Percentiles rank a stretch among this genome's conserved stretches.
Evolutionary conservation across 2,797 vertebrate species (phyloP).

Genomic region (Coracias cyanogaster): DNA sequence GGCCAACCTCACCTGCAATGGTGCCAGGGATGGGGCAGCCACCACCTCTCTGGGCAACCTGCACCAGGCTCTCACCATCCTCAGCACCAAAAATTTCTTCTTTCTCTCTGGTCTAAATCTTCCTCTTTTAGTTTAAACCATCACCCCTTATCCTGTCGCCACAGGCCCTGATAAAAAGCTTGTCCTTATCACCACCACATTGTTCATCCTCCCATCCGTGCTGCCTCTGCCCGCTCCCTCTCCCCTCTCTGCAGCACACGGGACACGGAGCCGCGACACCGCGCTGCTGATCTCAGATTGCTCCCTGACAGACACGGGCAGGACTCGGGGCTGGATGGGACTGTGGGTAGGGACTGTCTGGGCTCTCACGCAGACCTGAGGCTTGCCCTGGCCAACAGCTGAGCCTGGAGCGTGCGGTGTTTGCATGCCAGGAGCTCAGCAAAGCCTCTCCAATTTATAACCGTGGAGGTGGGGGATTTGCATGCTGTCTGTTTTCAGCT

Average conservation of each 20-base stretch:
- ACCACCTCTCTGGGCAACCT: neutral
- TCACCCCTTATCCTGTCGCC: neutral
- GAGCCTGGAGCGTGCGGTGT: rapidly evolving
- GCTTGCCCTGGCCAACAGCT: rapidly evolving
- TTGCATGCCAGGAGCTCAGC: neutral
- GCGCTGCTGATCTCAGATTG: neutral
- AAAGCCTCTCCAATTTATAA: neutral
- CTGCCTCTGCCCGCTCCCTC: neutral
- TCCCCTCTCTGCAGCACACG: rapidly evolving
- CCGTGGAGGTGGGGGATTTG: neutral
- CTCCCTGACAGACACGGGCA: rapidly evolving
- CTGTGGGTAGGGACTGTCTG: neutral
- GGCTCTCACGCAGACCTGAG: neutral
- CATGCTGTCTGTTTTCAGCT: neutral
- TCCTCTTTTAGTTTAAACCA: neutral
- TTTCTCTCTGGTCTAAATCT: neutral
- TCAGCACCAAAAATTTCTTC: neutral
- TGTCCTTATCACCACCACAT: rapidly evolving
- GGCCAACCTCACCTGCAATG: neutral
- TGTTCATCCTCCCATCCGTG: neutral
- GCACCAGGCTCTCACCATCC: too few species aligned
- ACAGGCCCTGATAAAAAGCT: too few species aligned
- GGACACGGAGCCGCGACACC: rapidly evolving
- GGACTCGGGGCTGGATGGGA: neutral
- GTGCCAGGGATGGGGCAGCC: neutral